phyloP scores from a whole-genome alignment of 2,888 invertebrate species.

The Bugulina stolonifera region DNA sequence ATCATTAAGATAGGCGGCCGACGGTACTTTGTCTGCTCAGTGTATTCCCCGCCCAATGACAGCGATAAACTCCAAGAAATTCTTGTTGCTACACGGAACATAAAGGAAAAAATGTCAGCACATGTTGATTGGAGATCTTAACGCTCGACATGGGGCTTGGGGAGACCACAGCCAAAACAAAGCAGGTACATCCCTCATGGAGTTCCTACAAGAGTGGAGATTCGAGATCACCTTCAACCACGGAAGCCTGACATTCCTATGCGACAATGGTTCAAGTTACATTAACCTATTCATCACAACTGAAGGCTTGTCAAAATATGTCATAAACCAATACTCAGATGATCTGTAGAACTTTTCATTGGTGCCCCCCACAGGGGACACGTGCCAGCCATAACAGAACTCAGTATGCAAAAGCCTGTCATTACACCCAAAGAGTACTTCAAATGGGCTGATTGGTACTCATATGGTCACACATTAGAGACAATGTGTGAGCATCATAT shows the following conservation, averaged over 20 bases:
- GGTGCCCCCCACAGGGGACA: slow-evolving; percentile 11
- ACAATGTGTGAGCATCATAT: slow-evolving; percentile 13
- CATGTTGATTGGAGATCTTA: background rate
- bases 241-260: background rate
- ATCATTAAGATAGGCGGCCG: background rate
- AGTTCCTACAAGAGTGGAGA: background rate
- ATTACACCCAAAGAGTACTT: background rate
- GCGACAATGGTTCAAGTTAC: slow-evolving; percentile 11
- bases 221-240: slow-evolving; percentile 5
- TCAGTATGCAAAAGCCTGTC: background rate
- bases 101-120: background rate
- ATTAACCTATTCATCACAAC: slow-evolving; percentile 11
- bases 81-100: slow-evolving; percentile 6
- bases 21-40: background rate
- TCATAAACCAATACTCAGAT: background rate
- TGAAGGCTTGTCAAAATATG: background rate
- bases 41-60: background rate
- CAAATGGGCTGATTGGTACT: slow-evolving; percentile 22
- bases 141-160: background rate
- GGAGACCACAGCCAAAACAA: background rate
- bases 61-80: slow-evolving; percentile 14
- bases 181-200: background rate
- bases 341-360: slow-evolving; percentile 18
- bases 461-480: background rate
- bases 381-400: background rate